Percentiles rank a stretch among this genome's conserved stretches.
phyloP scores from a whole-genome alignment of 1,140 invertebrate species.

The Pachyrhynchus sulphureomaculatus region DNA sequence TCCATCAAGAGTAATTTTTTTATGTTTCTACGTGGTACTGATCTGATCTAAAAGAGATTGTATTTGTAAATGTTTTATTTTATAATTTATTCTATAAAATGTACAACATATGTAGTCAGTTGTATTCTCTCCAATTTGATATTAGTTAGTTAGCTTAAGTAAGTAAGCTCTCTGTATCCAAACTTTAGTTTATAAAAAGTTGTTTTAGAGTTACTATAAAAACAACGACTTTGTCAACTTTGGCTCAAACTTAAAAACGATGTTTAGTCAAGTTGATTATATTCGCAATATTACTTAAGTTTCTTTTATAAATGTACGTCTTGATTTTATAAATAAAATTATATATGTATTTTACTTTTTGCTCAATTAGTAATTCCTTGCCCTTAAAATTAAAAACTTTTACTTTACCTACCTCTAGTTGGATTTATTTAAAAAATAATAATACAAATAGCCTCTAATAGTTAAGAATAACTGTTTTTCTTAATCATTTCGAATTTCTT shows the following conservation, averaged over 20 bases:
- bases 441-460: too few species aligned
- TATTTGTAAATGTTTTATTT: constrained; percentile 39
- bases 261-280: constrained; percentile 37
- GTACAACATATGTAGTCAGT: constrained; percentile 37
- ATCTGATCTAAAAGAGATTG: constrained; percentile 37
- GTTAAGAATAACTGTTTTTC: too few species aligned
- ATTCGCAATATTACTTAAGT: constrained; percentile 51
- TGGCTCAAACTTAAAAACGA: background rate
- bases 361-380: too few species aligned
- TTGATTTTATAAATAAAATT: constrained; percentile 47
- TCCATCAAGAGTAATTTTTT: constrained; percentile 24
- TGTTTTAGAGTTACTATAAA: constrained; percentile 15
- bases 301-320: constrained; percentile 48
- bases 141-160: constrained; percentile 43
- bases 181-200: constrained; percentile 38
- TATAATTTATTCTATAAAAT: constrained; percentile 42
- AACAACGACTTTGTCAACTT: constrained; percentile 12
- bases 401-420: too few species aligned
- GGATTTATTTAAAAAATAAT: too few species aligned
- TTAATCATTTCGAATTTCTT: too few species aligned
- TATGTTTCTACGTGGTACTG: constrained; percentile 38
- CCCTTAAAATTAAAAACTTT: too few species aligned
- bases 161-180: constrained; percentile 47
- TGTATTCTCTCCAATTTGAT: constrained; percentile 41
- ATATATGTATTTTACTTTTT: constrained; percentile 36